These are phyloP conservation scores for Cecidostiba fungosa DNA, from an alignment of 2,888 invertebrate species.

Conservation along the genomic window DNA sequence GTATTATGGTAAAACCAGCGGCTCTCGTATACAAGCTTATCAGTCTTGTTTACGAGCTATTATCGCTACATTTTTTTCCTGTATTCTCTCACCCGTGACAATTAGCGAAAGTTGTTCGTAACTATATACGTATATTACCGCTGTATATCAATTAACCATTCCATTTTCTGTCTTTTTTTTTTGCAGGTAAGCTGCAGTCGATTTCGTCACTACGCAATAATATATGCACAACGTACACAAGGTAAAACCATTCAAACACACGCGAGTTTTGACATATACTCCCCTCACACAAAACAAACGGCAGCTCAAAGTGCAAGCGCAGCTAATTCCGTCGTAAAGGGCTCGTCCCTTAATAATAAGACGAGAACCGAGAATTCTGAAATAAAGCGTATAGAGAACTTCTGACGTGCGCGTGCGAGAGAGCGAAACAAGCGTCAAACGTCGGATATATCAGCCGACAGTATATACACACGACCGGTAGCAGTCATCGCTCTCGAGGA, in stretches of 20 bases:
- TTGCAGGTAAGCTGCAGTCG: not conserved
- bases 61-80: not conserved
- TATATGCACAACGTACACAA: not conserved
- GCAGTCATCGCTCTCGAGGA: constrained; percentile 1
- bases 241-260: not conserved
- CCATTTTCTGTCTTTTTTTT: not conserved
- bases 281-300: not conserved
- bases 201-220: no score
- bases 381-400: constrained; percentile 21
- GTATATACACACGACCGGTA: not conserved
- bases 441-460: constrained; percentile 39
- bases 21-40: not conserved
- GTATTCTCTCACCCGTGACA: not conserved
- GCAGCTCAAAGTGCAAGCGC: not conserved
- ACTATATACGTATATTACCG: not conserved
- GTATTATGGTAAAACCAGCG: not conserved
- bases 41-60: constrained; percentile 9
- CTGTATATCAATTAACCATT: constrained; percentile 1
- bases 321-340: not conserved
- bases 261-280: not conserved
- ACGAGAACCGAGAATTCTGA: not conserved
- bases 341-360: not conserved
- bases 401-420: not conserved
- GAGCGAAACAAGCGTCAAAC: constrained; percentile 28
- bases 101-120: not conserved